phyloP scores from a whole-genome alignment of 2,888 invertebrate species.

The Trichacis sp. region DNA sequence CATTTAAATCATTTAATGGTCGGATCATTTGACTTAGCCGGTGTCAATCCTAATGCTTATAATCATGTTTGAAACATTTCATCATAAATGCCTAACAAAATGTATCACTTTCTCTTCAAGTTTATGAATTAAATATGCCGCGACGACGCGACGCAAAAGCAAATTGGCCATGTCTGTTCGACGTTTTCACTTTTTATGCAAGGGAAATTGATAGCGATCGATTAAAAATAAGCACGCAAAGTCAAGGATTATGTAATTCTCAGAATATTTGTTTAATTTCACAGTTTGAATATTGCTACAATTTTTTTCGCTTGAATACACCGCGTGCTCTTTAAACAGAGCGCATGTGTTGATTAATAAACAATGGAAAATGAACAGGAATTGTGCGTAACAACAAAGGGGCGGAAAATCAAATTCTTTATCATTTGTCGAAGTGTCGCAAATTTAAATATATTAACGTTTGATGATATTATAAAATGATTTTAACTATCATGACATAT shows the following conservation, averaged over 20 bases:
- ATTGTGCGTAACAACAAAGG: not conserved
- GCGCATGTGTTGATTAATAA: conserved; percentile 15
- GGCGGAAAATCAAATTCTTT: too few species aligned
- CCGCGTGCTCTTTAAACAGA: conserved; percentile 12
- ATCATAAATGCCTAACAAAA: not conserved
- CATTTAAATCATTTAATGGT: conserved; percentile 21
- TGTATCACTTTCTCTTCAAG: not conserved
- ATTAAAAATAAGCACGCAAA: conserved; percentile 22
- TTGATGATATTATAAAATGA: too few species aligned
- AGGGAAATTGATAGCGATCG: too few species aligned
- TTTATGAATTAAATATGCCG: too few species aligned
- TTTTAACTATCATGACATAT: too few species aligned
- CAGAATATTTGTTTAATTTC: conserved; percentile 51
- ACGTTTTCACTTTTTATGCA: too few species aligned
- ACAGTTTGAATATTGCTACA: conserved; percentile 53
- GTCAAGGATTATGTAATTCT: conserved; percentile 43
- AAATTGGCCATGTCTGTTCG: too few species aligned
- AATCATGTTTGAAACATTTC: conserved; percentile 1
- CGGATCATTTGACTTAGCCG: conserved; percentile 15
- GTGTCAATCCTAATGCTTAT: not conserved
- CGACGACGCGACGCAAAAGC: too few species aligned
- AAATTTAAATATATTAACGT: too few species aligned
- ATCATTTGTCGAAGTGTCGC: too few species aligned
- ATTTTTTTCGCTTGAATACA: conserved; percentile 21
- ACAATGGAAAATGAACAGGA: conserved; percentile 5